Conservation (phyloP, 2,797 vertebrate species). For the Chlorospingus semifuscus region DNA sequence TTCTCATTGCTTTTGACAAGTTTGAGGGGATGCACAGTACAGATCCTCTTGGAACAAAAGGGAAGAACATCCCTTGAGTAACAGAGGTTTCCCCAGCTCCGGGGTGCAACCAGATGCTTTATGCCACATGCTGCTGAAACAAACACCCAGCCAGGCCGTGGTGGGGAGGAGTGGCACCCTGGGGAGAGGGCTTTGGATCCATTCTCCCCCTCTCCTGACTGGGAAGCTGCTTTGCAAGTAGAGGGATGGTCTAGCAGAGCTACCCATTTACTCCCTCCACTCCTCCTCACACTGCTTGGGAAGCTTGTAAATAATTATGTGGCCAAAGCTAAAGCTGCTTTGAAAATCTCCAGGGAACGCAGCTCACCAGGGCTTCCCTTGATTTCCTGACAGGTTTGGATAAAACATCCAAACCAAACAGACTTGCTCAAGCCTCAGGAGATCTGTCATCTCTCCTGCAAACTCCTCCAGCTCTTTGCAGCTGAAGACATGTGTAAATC, state of each 20-base stretch:
- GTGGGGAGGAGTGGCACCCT: not conserved
- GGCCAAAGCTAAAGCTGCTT: constrained; percentile 5
- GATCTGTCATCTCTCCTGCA: constrained; percentile 1
- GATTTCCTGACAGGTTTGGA: constrained; percentile 35
- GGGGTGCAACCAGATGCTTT: not conserved
- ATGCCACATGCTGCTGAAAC: not conserved
- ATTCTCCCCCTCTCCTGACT: not conserved
- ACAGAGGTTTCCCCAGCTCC: not conserved
- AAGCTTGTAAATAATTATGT: not conserved
- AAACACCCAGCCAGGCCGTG: not conserved
- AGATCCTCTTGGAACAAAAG: not conserved
- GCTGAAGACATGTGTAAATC: not conserved
- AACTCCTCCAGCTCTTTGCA: not conserved
- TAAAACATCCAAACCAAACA: not conserved
- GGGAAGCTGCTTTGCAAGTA: not conserved
- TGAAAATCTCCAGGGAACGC: not conserved
- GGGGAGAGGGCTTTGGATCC: not conserved
- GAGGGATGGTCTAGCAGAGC: not conserved
- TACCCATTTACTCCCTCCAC: not conserved
- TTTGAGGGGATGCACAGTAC: not conserved
- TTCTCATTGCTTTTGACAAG: constrained; percentile 19
- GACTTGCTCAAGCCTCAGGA: not conserved
- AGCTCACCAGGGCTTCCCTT: not conserved
- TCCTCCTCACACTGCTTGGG: not conserved
- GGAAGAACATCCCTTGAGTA: not conserved